Percentiles rank a stretch among this genome's conserved stretches.
Conservation (phyloP, 1,140 invertebrate species). For the Metaphire vulgaris region DNA sequence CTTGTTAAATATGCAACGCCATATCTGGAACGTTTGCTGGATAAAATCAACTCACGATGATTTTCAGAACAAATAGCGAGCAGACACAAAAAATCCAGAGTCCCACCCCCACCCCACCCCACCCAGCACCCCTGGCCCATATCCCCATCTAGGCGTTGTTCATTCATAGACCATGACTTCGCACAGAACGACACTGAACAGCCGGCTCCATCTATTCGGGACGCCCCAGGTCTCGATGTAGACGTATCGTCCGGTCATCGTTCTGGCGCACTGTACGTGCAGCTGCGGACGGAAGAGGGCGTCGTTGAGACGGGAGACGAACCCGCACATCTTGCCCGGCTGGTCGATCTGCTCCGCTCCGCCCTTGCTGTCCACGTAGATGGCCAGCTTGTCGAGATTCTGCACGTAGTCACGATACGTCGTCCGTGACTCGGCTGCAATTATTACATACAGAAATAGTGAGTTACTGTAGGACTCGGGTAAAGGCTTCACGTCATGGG, state of each 20-base stretch:
- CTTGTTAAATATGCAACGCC: too few relatives aligned
- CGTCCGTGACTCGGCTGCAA: conserved; percentile 43
- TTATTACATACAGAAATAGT: too few relatives aligned
- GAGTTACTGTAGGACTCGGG: too few relatives aligned
- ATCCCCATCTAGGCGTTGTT: too few relatives aligned
- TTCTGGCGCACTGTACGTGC: conserved; percentile 54
- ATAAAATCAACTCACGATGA: too few relatives aligned
- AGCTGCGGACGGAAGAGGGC: conserved; percentile 54
- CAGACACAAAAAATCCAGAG: too few relatives aligned
- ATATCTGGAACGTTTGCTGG: too few relatives aligned
- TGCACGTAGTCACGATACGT: conserved; percentile 55
- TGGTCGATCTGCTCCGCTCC: conserved; percentile 39
- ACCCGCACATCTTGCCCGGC: conserved; percentile 53
- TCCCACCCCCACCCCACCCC: too few relatives aligned
- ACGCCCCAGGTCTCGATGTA: conserved; percentile 57
- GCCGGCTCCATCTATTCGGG: conserved; percentile 54
- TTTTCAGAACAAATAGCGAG: too few relatives aligned
- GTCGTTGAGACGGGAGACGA: conserved; percentile 55
- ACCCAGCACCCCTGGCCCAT: too few relatives aligned
- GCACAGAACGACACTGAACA: conserved; percentile 57
- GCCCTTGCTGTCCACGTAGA: conserved; percentile 55
- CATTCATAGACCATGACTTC: conserved; percentile 56
- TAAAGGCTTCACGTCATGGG: too few relatives aligned
- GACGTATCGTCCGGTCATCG: conserved; percentile 54
- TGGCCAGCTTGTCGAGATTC: conserved; percentile 56